These are phyloP conservation scores for Dryas iulia DNA, from an alignment of 1,140 invertebrate species.

Conservation along the genomic window DNA sequence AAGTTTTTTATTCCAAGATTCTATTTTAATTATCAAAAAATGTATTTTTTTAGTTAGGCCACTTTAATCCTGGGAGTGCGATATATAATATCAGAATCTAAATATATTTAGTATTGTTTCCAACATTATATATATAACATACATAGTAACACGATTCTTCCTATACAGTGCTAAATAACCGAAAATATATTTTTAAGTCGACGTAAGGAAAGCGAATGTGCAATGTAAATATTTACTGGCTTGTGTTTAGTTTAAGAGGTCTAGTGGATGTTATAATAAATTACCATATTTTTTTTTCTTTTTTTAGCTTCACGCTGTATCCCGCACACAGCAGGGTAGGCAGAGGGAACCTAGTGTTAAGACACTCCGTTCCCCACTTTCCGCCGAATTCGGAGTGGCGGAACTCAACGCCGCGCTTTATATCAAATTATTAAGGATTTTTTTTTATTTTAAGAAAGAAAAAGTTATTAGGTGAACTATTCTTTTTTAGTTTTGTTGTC, in stretches of 20 bases:
- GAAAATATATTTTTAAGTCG: conserved; percentile 33
- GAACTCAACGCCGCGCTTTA: too few species aligned
- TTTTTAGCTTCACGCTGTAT: too few species aligned
- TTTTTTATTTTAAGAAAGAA: too few species aligned
- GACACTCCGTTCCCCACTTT: too few species aligned
- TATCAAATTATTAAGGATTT: too few species aligned
- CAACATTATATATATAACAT: conserved; percentile 2
- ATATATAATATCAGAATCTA: background rate
- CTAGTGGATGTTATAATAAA: background rate
- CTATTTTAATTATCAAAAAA: too few species aligned
- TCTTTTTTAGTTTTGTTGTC: too few species aligned
- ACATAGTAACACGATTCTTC: conserved; percentile 38
- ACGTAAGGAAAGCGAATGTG: conserved; percentile 44
- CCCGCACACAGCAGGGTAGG: too few species aligned
- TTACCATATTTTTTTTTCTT: background rate
- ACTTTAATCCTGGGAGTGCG: background rate
- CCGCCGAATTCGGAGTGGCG: too few species aligned
- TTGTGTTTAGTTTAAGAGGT: conserved; percentile 37
- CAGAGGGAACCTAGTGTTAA: too few species aligned
- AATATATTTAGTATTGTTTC: background rate
- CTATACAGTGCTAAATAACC: conserved; percentile 56
- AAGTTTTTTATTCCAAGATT: too few species aligned
- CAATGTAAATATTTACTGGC: conserved; percentile 58
- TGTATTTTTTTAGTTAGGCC: background rate
- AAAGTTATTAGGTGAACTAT: too few species aligned